Conservation (phyloP, 1,140 invertebrate species). For the Drosophila melanogaster region Release_6_plus_ISO1_MT NT_033779.5:17376001-17376500, state of each 20-base stretch:
- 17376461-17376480: too few relatives aligned
- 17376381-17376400: constrained; percentile 6
- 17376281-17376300: constrained; percentile 47
- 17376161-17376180: constrained; percentile 17
- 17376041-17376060: background rate
- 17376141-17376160: constrained; percentile 14
- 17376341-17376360: constrained; percentile 40
- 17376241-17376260: constrained; percentile 15
- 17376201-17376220: constrained; percentile 39
- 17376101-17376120: constrained; percentile 56
- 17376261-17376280: constrained; percentile 31
- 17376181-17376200: constrained; percentile 31
- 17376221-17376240: constrained; percentile 26
- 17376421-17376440: too few relatives aligned
- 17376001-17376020: constrained; percentile 30
- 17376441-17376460: too few relatives aligned
- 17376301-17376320: constrained; percentile 48
- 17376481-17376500: background rate
- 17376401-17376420: background rate
- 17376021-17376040: constrained; percentile 42
- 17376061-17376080: constrained; percentile 30
- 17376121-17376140: constrained; percentile 36
- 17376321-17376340: constrained; percentile 40
- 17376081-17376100: constrained; percentile 50
- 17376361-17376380: constrained; percentile 44